These are phyloP conservation scores for Pipistrellus kuhlii DNA, from an alignment of 2,797 vertebrate species.

Conservation along the genomic window DNA sequence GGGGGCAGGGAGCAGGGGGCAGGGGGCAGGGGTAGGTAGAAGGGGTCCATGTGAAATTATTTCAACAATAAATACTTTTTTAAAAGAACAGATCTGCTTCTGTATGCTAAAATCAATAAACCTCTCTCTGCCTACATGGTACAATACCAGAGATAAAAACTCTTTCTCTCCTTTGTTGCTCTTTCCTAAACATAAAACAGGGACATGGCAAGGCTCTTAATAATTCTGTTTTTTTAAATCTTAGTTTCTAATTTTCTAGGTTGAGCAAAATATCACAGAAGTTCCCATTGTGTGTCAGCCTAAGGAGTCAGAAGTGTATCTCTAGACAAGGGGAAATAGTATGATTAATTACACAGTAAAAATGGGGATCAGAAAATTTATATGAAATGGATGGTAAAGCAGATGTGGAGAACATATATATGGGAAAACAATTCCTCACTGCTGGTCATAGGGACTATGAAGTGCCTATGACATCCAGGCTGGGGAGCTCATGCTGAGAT, in stretches of 20 bases:
- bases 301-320: neutral
- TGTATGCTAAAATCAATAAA: neutral
- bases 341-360: neutral
- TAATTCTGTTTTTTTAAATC: accelerated
- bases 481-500: neutral
- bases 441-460: neutral
- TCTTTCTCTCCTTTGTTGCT: neutral
- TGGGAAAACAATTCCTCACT: neutral
- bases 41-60: too few relatives aligned
- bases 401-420: neutral
- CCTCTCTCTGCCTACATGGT: neutral
- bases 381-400: neutral
- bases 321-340: neutral
- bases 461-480: neutral
- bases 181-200: slow-evolving; percentile 9
- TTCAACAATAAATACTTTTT: too few relatives aligned
- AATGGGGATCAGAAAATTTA: neutral
- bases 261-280: slow-evolving; percentile 1
- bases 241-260: neutral
- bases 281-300: neutral
- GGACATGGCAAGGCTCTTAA: neutral
- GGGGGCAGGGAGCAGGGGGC: too few relatives aligned
- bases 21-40: too few relatives aligned
- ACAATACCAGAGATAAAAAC: neutral
- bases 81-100: neutral